A percentile compares a stretch with the other conserved stretches of the same genome.
These are phyloP conservation scores for Mico argentatus DNA, from an alignment of 2,797 vertebrate species.

Conservation along the genomic window DNA sequence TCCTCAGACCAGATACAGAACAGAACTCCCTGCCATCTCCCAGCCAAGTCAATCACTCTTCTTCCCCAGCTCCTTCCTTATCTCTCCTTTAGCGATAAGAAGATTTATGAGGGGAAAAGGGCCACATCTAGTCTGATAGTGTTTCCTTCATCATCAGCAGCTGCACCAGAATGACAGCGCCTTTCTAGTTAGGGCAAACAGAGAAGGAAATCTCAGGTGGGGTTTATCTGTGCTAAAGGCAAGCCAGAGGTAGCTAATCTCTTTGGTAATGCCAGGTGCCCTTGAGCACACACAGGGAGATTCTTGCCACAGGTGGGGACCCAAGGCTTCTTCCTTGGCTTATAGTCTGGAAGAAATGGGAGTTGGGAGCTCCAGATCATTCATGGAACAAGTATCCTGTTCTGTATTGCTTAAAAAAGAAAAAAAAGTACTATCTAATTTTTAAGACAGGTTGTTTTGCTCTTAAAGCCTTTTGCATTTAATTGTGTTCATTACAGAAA, in stretches of 20 bases:
- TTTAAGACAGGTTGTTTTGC: background rate
- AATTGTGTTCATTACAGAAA: background rate
- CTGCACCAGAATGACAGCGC: background rate
- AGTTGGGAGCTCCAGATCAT: background rate
- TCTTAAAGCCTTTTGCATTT: constrained; percentile 6
- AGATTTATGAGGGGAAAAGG: background rate
- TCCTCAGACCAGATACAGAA: constrained; percentile 54
- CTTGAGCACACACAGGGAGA: background rate
- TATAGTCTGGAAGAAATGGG: background rate
- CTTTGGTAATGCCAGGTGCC: background rate
- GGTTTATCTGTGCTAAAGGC: background rate
- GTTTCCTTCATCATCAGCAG: background rate
- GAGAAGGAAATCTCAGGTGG: background rate
- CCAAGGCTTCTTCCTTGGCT: background rate
- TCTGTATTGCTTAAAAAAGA: background rate
- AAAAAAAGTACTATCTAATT: background rate
- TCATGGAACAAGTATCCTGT: background rate
- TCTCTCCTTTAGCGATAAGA: background rate
- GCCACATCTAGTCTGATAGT: background rate
- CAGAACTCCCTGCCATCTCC: constrained; percentile 35
- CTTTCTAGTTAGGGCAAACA: background rate
- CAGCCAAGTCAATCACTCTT: background rate
- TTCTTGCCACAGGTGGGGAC: background rate
- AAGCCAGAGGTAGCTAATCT: background rate
- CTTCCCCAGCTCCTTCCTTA: background rate